Conservation (phyloP, 2,888 invertebrate species). For the Caenorhabditis panamensis region DNA sequence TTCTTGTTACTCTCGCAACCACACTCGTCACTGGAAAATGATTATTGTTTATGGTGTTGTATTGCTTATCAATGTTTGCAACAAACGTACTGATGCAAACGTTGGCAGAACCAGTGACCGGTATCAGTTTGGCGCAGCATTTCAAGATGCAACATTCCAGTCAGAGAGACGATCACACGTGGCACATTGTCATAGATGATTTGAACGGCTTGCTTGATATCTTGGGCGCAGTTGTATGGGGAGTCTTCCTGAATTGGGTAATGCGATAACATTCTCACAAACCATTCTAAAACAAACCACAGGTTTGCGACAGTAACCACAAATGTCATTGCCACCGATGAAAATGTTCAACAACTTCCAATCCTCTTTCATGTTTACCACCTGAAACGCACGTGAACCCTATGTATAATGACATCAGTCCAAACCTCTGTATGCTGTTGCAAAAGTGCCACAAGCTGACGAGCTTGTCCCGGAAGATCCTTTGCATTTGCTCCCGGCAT, state of each 20-base stretch:
- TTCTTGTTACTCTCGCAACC: constrained; percentile 69
- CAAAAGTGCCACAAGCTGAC: constrained; percentile 65
- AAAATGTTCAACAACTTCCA: constrained; percentile 78
- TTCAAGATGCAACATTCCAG: constrained; percentile 71
- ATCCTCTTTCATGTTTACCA: constrained; percentile 71
- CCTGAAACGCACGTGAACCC: constrained; percentile 31
- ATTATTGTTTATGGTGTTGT: constrained; percentile 13
- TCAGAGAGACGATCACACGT: constrained; percentile 69
- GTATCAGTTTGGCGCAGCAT: constrained; percentile 70
- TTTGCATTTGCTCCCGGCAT: constrained; percentile 71
- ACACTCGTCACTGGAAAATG: constrained; percentile 68
- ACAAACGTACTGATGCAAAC: constrained; percentile 65
- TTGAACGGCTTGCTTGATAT: constrained; percentile 69
- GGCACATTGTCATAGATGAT: constrained; percentile 71
- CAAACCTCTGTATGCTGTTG: constrained; percentile 64
- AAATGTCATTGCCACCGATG: constrained; percentile 77
- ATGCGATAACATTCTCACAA: constrained; percentile 8
- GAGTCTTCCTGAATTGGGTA: constrained; percentile 52
- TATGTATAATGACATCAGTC: not conserved
- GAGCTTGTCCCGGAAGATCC: constrained; percentile 73
- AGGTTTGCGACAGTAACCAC: constrained; percentile 70
- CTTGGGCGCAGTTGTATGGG: constrained; percentile 62
- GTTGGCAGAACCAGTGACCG: constrained; percentile 68
- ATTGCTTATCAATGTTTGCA: not conserved
- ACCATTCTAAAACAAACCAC: constrained; percentile 25